Base-by-base conservation (phyloP, 1,140 invertebrate species). In the Neocloeon triangulifer region DNA sequence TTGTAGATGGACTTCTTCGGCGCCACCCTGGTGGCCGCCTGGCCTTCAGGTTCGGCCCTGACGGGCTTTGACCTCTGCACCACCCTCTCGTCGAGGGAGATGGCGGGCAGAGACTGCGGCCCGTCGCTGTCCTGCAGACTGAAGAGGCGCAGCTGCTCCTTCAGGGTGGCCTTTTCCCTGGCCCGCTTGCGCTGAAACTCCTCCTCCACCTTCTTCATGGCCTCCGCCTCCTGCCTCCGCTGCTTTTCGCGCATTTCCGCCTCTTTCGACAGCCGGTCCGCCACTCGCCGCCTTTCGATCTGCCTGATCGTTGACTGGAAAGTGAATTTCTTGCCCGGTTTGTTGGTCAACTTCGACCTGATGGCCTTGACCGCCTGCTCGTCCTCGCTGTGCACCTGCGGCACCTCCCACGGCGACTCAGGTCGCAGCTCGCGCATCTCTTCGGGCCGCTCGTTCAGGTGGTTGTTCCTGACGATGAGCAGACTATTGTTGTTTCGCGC, bases 221-320 rank as follows among this genome's bases (percentile, higher is more conserved):
- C 71, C 51, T 79, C 74, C 36, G 77, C 53, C 48, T 84, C 77
- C 27, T 64, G 62, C 27, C 69, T 55, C 29, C 76, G 52, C 43
- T 75, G 67, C 27, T 64, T 63, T 50, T 81, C 76, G 51, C 75
- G 76, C 13, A 66, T 59, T 43, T 80, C 75, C 0, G 70, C 73
- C 46, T 79, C 72, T 37, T 61, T 63, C 9, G 68, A 69, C 35
- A 80, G 52, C 47, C 71, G 72, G 39, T 80, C 75, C 1, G 75
- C 69, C 27, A 80, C 48, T 31, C 66, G 53, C 22, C 64, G 63
- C 39, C 75, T 59, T 50, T 82, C 77, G 19, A 77, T 64, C 46
- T 78, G 68, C 16, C 77, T 45, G 5, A 82, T 67, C 0, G 77
- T 81, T 35, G 73, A 78, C 49, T 82, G 75, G 49, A 80, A 81